Evolutionary conservation across 2,888 invertebrate genomes (phyloP).

Genomic region (Xestoiulus laeticollis): DNA sequence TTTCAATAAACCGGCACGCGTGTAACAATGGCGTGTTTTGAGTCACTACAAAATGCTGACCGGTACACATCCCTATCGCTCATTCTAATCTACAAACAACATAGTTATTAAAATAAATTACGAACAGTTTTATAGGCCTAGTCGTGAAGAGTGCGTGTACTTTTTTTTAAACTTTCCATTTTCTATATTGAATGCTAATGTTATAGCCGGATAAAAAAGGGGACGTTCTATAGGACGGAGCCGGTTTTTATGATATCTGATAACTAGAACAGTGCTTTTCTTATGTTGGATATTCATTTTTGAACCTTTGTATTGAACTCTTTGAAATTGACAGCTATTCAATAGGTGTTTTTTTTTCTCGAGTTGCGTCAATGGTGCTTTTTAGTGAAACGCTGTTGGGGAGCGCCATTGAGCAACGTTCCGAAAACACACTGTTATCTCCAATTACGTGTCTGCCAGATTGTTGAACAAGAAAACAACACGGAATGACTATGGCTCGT

Average conservation of each 20-base stretch:
- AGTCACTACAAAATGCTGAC: not conserved
- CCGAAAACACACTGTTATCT: slow-evolving; percentile 33
- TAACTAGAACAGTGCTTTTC: not conserved
- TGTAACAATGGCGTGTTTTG: not conserved
- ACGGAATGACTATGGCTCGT: not conserved
- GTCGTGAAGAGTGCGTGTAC: not conserved
- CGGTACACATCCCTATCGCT: not conserved
- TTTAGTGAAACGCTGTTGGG: not conserved
- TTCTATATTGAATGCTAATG: slow-evolving; percentile 23
- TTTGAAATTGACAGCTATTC: slow-evolving; percentile 10
- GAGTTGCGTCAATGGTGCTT: not conserved
- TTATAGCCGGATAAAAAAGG: not conserved
- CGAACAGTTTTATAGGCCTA: slow-evolving; percentile 18
- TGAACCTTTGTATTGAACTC: not conserved
- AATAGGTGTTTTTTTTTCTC: not conserved
- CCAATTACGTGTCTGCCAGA: slow-evolving; percentile 20
- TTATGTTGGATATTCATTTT: not conserved
- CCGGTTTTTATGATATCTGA: not conserved
- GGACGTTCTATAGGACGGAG: not conserved
- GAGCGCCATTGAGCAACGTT: not conserved
- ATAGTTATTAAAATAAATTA: slow-evolving; percentile 22
- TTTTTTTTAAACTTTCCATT: not conserved
- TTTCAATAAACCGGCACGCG: not conserved
- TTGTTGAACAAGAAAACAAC: slow-evolving; percentile 12
- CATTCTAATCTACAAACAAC: not conserved